Conservation (phyloP, 2,797 vertebrate species). For the Neosalanx taihuensis region DNA sequence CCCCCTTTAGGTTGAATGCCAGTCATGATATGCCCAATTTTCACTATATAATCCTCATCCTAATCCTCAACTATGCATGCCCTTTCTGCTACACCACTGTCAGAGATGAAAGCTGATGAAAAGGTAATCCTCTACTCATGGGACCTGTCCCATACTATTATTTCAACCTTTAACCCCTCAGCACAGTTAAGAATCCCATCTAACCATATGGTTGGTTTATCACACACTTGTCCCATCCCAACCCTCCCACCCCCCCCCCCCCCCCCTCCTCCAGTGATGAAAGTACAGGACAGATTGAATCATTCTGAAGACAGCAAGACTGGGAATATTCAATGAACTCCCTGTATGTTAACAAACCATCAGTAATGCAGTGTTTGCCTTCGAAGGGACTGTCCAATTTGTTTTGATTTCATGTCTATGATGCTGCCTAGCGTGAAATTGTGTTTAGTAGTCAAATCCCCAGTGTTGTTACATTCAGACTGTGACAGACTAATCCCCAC, state of each 20-base stretch:
- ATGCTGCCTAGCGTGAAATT: too few species aligned
- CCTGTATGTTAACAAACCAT: neutral
- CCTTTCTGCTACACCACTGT: constrained; percentile 41
- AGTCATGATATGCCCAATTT: constrained; percentile 29
- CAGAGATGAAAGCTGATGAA: constrained; percentile 53
- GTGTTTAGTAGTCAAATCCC: too few species aligned
- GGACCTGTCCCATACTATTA: constrained; percentile 43
- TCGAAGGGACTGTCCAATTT: neutral
- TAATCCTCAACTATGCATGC: constrained; percentile 37
- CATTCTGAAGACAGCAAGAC: too few species aligned
- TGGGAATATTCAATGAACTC: neutral
- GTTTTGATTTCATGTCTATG: neutral
- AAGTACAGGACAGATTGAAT: too few species aligned
- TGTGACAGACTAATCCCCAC: neutral
- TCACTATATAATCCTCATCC: constrained; percentile 34
- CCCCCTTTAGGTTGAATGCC: constrained; percentile 10
- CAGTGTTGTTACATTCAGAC: too few species aligned
- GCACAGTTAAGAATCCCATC: constrained; percentile 29
- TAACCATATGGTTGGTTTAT: constrained; percentile 1
- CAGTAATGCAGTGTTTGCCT: neutral
- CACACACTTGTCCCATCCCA: neutral
- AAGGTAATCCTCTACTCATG: constrained; percentile 47
- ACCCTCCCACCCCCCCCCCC: too few species aligned
- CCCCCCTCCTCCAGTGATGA: too few species aligned
- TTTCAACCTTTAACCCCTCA: constrained; percentile 37